Percentiles rank a stretch among this genome's conserved stretches.
Conservation (phyloP, 2,113 vertebrate genomes). For the Caracal caracal region DNA sequence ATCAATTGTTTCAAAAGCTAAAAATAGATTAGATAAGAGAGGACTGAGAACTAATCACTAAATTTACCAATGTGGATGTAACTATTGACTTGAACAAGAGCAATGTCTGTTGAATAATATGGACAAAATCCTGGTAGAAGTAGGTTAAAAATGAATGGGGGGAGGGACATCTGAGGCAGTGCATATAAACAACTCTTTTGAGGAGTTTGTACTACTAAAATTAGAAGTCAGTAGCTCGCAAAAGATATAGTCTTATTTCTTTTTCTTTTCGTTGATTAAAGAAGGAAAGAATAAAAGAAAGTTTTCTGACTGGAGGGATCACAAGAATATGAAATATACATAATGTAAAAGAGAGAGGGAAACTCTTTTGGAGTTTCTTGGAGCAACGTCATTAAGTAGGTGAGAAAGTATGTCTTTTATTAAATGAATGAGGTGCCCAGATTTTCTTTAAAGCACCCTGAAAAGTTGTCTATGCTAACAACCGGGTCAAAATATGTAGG, state of each 20-base stretch:
- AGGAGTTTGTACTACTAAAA: not conserved
- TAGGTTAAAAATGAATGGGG: not conserved
- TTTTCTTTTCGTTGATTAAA: not conserved
- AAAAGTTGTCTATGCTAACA: not conserved
- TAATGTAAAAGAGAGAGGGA: not conserved
- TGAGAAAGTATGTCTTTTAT: not conserved
- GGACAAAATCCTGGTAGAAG: not conserved
- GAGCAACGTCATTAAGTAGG: not conserved
- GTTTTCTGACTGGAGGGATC: not conserved
- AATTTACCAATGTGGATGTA: not conserved
- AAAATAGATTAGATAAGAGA: not conserved
- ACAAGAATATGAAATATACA: not conserved
- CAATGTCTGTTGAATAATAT: not conserved
- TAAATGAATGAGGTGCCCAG: not conserved
- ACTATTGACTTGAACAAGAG: not conserved
- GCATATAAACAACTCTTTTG: not conserved
- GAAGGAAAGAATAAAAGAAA: not conserved
- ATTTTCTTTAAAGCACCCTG: not conserved
- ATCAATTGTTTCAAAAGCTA: not conserved
- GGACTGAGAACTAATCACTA: not conserved
- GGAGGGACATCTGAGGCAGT: not conserved
- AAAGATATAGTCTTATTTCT: not conserved
- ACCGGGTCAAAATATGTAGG: not conserved
- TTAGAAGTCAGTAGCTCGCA: not conserved
- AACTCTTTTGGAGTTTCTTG: not conserved